These are phyloP conservation scores for Oscheius sp. DNA, from an alignment of 2,888 invertebrate species.

Conservation along the genomic window DNA sequence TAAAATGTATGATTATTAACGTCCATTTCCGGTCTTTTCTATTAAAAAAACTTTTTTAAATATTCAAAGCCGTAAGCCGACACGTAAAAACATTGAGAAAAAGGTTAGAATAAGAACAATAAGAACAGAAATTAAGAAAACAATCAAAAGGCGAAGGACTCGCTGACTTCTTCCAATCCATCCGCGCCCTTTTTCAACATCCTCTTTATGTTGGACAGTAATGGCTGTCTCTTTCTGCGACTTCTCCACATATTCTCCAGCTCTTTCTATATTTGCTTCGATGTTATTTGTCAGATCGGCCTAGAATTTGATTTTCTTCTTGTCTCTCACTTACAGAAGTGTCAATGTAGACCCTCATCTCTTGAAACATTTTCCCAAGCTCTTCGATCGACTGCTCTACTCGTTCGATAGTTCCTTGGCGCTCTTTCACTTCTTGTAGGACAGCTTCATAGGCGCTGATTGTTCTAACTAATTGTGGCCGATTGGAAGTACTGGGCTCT, in stretches of 20 bases:
- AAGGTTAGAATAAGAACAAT: no score
- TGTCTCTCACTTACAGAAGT: background rate
- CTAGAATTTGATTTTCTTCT: background rate
- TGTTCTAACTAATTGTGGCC: background rate
- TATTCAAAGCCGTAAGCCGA: background rate
- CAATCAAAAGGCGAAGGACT: background rate
- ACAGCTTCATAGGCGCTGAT: background rate
- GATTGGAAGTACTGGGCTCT: background rate
- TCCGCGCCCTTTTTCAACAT: background rate
- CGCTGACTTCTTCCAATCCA: background rate
- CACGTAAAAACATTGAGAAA: background rate
- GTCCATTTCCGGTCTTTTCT: background rate
- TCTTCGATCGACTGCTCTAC: slow-evolving; percentile 16
- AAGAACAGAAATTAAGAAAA: background rate
- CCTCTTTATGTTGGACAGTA: background rate
- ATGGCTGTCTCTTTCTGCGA: background rate
- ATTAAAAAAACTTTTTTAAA: background rate
- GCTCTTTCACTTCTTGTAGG: background rate
- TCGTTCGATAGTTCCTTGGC: background rate
- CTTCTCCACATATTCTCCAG: slow-evolving; percentile 13
- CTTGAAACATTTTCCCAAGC: background rate
- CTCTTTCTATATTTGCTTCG: background rate
- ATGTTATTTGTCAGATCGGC: slow-evolving; percentile 5
- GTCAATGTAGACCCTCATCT: slow-evolving; percentile 3
- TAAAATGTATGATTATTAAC: no score